Percentiles rank a stretch among this genome's conserved stretches.
Evolutionary conservation across 2,797 vertebrate genomes (phyloP).

Genomic region (Sebastes steindachneri): DNA sequence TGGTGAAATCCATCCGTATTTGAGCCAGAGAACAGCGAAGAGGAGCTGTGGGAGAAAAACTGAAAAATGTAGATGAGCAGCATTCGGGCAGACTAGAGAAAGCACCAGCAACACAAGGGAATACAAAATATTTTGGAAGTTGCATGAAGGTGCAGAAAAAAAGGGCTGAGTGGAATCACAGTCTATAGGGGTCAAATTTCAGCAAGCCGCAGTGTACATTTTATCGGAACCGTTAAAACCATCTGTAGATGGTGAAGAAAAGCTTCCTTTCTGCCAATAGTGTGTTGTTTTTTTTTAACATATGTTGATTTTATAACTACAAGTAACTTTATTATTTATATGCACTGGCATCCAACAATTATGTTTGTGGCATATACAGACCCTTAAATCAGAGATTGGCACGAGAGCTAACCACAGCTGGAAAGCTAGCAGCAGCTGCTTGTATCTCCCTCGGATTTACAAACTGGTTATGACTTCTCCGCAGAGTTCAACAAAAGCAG

Average conservation of each 20-base stretch:
- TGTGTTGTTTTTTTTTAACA: not conserved
- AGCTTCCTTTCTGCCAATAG: not conserved
- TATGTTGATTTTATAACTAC: not conserved
- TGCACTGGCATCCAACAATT: not conserved
- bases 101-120: not conserved
- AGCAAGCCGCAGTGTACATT: not conserved
- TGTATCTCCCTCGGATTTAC: not conserved
- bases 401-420: not conserved
- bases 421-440: not conserved
- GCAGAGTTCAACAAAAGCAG: conserved; percentile 23
- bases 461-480: conserved; percentile 29
- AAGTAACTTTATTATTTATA: not conserved
- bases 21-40: not conserved
- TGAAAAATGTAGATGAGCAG: not conserved
- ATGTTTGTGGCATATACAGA: not conserved
- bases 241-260: not conserved
- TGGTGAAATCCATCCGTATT: not conserved
- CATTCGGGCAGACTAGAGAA: not conserved
- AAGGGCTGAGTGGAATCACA: not conserved
- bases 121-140: not conserved
- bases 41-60: not conserved
- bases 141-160: not conserved
- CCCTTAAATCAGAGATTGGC: not conserved
- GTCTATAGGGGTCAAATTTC: not conserved
- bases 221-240: not conserved